Evolutionary conservation across 2,113 vertebrate genomes (phyloP).

Genomic region (Gallinago undulata): DNA sequence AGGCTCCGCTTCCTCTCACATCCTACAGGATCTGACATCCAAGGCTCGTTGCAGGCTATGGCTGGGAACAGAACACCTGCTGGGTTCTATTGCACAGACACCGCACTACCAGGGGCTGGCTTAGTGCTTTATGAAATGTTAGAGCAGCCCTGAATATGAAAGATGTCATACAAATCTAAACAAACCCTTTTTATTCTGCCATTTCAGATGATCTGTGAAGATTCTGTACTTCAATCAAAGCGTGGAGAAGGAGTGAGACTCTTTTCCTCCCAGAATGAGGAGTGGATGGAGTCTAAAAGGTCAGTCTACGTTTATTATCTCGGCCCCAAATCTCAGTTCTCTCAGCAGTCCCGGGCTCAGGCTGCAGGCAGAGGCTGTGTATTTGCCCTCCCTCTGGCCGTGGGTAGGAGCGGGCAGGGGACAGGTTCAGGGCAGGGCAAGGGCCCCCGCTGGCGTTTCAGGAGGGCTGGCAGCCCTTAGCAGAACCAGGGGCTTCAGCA

Average conservation of each 20-base stretch:
- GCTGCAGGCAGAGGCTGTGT: too few relatives aligned
- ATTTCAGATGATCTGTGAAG: not conserved
- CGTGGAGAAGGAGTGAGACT: not conserved
- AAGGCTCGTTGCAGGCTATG: not conserved
- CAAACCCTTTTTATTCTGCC: not conserved
- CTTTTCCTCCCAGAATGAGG: not conserved
- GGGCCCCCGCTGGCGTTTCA: not conserved
- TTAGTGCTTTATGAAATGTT: not conserved
- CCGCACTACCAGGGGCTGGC: not conserved
- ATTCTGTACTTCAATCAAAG: not conserved
- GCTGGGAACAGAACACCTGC: not conserved
- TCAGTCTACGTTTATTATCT: accelerated
- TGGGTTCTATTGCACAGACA: not conserved
- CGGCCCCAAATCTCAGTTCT: not conserved
- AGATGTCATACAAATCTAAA: not conserved
- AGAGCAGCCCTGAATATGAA: not conserved
- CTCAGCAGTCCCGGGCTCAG: not conserved
- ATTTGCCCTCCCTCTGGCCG: not conserved
- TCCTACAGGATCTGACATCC: not conserved
- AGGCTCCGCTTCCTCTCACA: not conserved
- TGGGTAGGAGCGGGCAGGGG: not conserved
- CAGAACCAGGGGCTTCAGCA: too few relatives aligned
- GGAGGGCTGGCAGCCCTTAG: not conserved
- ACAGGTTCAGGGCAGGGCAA: not conserved
- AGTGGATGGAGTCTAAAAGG: accelerated